Evolutionary conservation across 2,113 vertebrate genomes (phyloP), one percentile per base, ranked within the genome.

Genomic region (Anhinga anhinga): DNA sequence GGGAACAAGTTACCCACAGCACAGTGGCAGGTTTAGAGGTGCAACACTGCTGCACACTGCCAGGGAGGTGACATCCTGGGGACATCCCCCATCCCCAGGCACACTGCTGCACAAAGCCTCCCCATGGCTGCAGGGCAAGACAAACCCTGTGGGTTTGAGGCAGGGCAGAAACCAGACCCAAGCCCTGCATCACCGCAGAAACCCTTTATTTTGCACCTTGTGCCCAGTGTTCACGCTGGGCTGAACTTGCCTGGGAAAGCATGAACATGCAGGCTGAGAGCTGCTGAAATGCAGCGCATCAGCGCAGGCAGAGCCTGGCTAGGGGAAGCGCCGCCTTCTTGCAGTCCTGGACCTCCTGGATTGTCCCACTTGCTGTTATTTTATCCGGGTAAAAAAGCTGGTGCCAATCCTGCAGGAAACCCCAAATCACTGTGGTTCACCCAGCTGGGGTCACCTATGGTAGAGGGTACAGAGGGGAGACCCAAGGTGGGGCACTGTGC

Each of bases 351-450:
- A 15, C 15, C 10, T 78, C 27, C 22, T 30, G 55, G 49, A 18
- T 82, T 81, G 25, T 16, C 53, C 7, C 2, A 0, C 6, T 70
- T 29, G n/a, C 25, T 30, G 20, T 88, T 72, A 95, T 34, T 95
- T 97, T 86, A 84, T 69, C 29, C 93, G 56, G 10, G 83, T 91
- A 91, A 97, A 97, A 63, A 36, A 3, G 2, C 50, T 92, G 30
- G 50, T 92, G 44, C 97, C 96, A 53, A 91, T 61, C 91, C 97
- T 97, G 83, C 47, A 44, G 66, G 55, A 86, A 95, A 47, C 10
- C 44, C 3, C 53, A 59, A 9, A 59, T 81, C 32, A n/a, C 36
- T 23, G 29, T 44, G 29, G 14, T 40, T 94, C 38, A 42, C 8
- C 9, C 44, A 42, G 20, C 9, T 1, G 0, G 9, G 20, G 21